phyloP scores from a whole-genome alignment of 2,797 vertebrate genomes.

The Acanthurus tractus region DNA sequence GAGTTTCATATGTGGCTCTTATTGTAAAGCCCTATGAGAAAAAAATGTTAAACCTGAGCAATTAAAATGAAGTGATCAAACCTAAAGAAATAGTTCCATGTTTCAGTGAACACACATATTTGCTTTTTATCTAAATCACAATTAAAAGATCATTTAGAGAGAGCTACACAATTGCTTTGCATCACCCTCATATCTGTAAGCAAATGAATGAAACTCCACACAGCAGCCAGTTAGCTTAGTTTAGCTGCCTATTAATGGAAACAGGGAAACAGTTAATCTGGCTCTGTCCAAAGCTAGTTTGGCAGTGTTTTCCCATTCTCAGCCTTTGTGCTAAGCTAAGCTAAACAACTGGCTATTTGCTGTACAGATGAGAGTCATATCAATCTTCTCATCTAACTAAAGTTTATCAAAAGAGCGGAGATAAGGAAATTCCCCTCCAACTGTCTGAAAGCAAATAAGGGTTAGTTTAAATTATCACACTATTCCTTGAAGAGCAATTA shows the following conservation, averaged over 20 bases:
- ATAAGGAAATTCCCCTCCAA: not conserved
- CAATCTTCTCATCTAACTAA: not conserved
- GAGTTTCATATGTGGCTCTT: too few species aligned
- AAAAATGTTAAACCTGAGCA: not conserved
- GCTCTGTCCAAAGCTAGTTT: not conserved
- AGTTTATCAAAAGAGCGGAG: not conserved
- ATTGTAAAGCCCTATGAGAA: not conserved
- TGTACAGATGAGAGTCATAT: not conserved
- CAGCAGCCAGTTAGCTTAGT: not conserved
- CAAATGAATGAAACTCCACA: not conserved
- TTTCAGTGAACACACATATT: not conserved
- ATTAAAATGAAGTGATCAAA: not conserved
- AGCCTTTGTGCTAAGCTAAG: not conserved
- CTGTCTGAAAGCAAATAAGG: not conserved
- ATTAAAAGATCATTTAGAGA: not conserved
- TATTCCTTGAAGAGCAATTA: not conserved
- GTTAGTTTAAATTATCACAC: too few species aligned
- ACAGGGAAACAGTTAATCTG: not conserved
- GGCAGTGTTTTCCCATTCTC: not conserved
- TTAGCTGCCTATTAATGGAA: not conserved
- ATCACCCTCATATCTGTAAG: not conserved
- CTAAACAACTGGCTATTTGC: not conserved
- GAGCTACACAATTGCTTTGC: too few species aligned
- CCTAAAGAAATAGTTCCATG: not conserved
- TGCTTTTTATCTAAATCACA: not conserved